Percentiles rank a stretch among this genome's conserved stretches.
These are phyloP conservation scores for Tipula helvola DNA, from an alignment of 2,888 invertebrate genomes.

Conservation along the genomic window DNA sequence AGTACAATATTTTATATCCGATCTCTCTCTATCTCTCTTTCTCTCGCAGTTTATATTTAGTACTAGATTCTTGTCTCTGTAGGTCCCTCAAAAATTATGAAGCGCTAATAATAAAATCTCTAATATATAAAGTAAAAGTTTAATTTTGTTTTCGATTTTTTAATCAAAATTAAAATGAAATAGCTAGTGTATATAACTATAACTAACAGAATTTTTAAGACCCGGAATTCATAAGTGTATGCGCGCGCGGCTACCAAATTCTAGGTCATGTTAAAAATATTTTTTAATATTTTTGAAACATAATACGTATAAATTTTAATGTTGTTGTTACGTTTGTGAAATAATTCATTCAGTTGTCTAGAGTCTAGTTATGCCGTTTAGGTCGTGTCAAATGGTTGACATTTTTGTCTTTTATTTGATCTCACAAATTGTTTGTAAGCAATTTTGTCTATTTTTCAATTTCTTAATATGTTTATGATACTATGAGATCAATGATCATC, in stretches of 20 bases:
- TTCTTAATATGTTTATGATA: background rate
- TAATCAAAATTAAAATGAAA: background rate
- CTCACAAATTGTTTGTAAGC: background rate
- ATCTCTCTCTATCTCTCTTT: background rate
- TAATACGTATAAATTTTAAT: background rate
- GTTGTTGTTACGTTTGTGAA: background rate
- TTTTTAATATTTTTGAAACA: background rate
- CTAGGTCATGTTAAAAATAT: background rate
- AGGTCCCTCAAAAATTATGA: background rate
- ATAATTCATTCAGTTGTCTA: background rate
- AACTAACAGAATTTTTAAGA: background rate
- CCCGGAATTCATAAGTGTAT: background rate
- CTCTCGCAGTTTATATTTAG: background rate
- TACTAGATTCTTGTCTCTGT: background rate
- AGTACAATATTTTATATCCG: background rate
- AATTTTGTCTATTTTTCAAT: background rate
- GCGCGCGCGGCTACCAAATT: background rate
- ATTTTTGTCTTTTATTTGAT: background rate
- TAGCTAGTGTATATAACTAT: background rate
- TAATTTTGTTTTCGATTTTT: background rate
- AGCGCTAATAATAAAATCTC: background rate
- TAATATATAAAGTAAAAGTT: slow-evolving; percentile 4
- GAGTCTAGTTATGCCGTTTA: background rate
- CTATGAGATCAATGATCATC: background rate
- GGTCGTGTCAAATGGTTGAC: background rate